These are phyloP conservation scores for Pomatostomus ruficeps DNA, from an alignment of 2,113 vertebrate genomes.

Conservation along the genomic window DNA sequence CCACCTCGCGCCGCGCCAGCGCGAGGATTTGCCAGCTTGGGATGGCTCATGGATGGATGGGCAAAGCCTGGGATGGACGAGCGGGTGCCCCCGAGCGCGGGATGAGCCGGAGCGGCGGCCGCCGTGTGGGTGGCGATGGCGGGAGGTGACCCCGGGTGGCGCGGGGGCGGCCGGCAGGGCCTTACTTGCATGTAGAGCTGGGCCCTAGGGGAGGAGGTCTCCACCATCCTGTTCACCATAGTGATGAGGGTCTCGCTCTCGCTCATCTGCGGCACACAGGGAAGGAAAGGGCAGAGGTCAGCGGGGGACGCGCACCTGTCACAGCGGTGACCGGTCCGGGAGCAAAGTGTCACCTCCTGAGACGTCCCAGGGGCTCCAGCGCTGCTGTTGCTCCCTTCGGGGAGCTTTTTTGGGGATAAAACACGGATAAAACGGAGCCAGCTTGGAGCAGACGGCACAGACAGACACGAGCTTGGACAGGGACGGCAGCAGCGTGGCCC, in stretches of 20 bases:
- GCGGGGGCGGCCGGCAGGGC: neutral
- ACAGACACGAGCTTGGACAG: neutral
- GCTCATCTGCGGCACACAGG: conserved; percentile 79
- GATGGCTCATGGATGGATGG: conserved; percentile 31
- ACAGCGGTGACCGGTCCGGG: fast-evolving
- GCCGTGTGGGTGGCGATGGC: neutral
- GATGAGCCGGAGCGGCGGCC: neutral
- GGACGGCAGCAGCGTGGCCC: neutral
- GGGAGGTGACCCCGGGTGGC: neutral
- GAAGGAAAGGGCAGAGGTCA: conserved; percentile 72
- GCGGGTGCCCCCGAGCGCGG: neutral
- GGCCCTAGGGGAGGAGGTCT: conserved; percentile 82
- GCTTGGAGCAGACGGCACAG: neutral
- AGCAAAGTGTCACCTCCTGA: neutral
- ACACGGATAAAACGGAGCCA: neutral
- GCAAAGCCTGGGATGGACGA: conserved; percentile 49
- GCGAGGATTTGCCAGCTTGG: neutral
- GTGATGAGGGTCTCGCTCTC: conserved; percentile 85
- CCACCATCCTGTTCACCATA: conserved; percentile 87
- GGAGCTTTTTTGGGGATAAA: neutral
- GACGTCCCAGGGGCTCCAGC: neutral
- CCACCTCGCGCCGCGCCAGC: neutral
- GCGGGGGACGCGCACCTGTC: neutral
- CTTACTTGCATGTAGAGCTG: conserved; percentile 91
- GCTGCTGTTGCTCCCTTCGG: neutral